Evolutionary conservation across 2,888 invertebrate species (phyloP), one percentile per base, ranked within the genome.

Genomic region (Lypha dubia): DNA sequence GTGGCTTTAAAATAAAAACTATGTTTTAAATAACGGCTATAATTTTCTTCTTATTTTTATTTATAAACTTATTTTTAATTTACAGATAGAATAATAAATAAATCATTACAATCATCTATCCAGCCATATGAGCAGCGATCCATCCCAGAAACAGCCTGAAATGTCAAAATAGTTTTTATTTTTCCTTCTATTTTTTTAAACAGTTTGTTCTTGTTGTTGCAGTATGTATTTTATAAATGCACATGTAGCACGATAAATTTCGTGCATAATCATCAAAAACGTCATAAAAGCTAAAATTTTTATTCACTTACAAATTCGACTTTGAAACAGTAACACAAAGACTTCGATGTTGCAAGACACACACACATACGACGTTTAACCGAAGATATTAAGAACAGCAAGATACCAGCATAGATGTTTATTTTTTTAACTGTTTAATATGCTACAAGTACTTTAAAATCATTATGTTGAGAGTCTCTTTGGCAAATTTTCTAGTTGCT

Each of bases 221-320:
- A n/a, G n/a, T n/a, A n/a, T 22, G 35, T 49, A 20, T 32, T 88
- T 87, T 87, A 88, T 87, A 86, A 88, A 88, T 87, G 88, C 88
- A 86, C 88, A 87, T 84, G 85, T 86, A 87, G 84, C 87, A 88
- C 88, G 86, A 87, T 87, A 87, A 88, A 87, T 87, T 88, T 88
- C 88, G 87, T 87, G 88, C 86, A 86, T 82, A 83, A 82, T 86
- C 87, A 86, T 86, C 86, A 60, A 67, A 82, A 82, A 70, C 70
- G 75, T 82, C 81, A 82, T 70, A 67, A 68, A 71, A 56, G 75
- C 15, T 70, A 75, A 73, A n/a, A 20, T 41, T 65, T 82, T 63
- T 38, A 76, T 75, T 44, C 35, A 46, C 75, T 44, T 70, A 81
- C 68, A 70, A 46, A 75, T 75, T 68, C 75, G 44, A 81, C 75